Conservation (phyloP, 2,888 invertebrate species). For the Hipparchia semele region DNA sequence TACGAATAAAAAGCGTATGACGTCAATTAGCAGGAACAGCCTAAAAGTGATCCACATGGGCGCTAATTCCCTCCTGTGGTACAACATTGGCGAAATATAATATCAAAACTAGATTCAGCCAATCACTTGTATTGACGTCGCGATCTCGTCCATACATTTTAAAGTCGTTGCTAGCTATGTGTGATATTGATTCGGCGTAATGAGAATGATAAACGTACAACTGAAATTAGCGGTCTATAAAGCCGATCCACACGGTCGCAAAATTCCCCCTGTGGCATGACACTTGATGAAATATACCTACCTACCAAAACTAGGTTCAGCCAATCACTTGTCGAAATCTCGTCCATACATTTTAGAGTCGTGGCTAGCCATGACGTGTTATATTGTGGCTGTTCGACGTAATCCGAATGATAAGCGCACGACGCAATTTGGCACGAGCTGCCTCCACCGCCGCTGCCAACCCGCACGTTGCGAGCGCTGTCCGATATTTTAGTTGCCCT, state of each 20-base stretch:
- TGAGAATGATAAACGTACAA: conserved; percentile 74
- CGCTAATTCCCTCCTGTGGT: too few relatives aligned
- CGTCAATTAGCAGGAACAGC: conserved; percentile 50
- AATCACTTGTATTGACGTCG: conserved; percentile 35
- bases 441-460: conserved; percentile 72
- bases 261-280: neutral
- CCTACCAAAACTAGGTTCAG: conserved; percentile 5
- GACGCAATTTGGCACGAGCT: conserved; percentile 75
- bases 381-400: conserved; percentile 53
- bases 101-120: conserved; percentile 9
- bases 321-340: conserved; percentile 44
- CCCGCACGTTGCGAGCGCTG: conserved; percentile 56
- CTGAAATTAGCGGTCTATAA: conserved; percentile 71
- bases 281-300: neutral
- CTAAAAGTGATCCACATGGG: conserved; percentile 43
- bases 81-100: neutral
- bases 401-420: conserved; percentile 77
- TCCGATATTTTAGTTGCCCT: conserved; percentile 65
- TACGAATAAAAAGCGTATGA: too few relatives aligned
- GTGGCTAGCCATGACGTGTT: conserved; percentile 46
- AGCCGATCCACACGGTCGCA: conserved; percentile 34
- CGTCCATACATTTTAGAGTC: conserved; percentile 55
- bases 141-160: conserved; percentile 53
- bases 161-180: conserved; percentile 48
- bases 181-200: conserved; percentile 52